Evolutionary conservation across 2,888 invertebrate species (phyloP), one percentile per base, ranked within the genome.

Genomic region (Gymnosoma rotundatum): DNA sequence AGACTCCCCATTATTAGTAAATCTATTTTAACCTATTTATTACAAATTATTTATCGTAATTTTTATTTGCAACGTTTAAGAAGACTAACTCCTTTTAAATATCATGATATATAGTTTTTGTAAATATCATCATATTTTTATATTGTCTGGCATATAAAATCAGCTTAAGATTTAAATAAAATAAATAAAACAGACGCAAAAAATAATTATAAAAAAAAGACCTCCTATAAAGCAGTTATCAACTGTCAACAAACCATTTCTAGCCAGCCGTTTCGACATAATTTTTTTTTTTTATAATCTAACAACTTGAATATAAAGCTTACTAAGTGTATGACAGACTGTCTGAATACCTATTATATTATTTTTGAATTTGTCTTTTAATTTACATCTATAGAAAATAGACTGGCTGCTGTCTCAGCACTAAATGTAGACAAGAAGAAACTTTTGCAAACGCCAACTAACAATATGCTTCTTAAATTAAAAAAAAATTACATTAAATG

Each of bases 221-320:
- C 63, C 72, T 82, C 81, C 70, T 82, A 58, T 70, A 52, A 75
- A 74, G 75, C 66, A 70, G 66, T 66, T 75, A 83, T 67, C 67
- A 83, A 48, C 83, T 83, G 83, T 72, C 83, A 79, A 79, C 70
- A 66, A 61, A 70, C 72, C 75, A 79, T 76, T 79, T 60, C 25
- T 21, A 72, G 66, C 36, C 61, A 48, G 72, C 21, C 52, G 18
- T 52, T 52, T 18, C 9, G n/a, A 58, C 45, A 42, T 56, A 2
- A n/a, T 0, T 48, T 25, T 18, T 25, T 64, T 52, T 60, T n/a
- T 60, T 48, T 60, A 25, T 63, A 78, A 83, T 66, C 48, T 38
- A 72, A 58, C 79, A 82, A 72, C 60, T 83, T 72, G 45, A 56
- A 79, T 83, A 79, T 25, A 56, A 70, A 70, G 75, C 72, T 56